Evolutionary conservation across 1,140 invertebrate species (phyloP), one percentile per base, ranked within the genome.

Genomic region (Onthophagus taurus): DNA sequence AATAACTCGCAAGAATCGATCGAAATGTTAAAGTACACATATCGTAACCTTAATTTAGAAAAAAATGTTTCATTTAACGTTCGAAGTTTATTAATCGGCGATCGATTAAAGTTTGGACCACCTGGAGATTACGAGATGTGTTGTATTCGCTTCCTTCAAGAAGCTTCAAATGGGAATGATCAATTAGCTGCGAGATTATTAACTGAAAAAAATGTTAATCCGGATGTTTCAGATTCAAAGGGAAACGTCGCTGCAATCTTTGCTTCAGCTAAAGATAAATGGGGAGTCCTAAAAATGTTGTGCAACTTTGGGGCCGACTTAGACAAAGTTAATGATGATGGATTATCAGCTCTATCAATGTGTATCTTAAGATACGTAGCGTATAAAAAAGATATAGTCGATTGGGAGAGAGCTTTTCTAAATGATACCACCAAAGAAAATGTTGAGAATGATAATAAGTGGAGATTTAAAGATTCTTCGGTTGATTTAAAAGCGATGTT

Each of bases 201-300:
- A n/a, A 65, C 59, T 42, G 54, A 60, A 11, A 37, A 51, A 13
- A 53, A 67, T 42, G 45, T 74, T n/a, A 47, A 69, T 55, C 63
- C 68, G 2, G 59, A 71, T 50, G 13, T 74, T 5, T 45, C 60
- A 5, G 72, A 74, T 51, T 39, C 52, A 8, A 58, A 58, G 50
- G 72, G 72, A 12, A 74, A 73, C 52, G 61, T 61, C 18, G 63
- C 65, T 14, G 6, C 72, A 13, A 69, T 72, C 55, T 72, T 67
- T 45, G 72, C 72, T 12, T 49, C 61, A n/a, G 61, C 68, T 42
- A 60, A 60, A 19, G 54, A 63, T 46, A 47, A 49, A 17, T 33
- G 37, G 3, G 41, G 53, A n/a, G 38, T 55, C 8, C 58, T 66
- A 14, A 45, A 47, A 23, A 41, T 51, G 8, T 52, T 75, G 6